Percentiles rank a stretch among this genome's conserved stretches.
Conservation (phyloP, 2,797 vertebrate species). For the Sardinella longiceps region DNA sequence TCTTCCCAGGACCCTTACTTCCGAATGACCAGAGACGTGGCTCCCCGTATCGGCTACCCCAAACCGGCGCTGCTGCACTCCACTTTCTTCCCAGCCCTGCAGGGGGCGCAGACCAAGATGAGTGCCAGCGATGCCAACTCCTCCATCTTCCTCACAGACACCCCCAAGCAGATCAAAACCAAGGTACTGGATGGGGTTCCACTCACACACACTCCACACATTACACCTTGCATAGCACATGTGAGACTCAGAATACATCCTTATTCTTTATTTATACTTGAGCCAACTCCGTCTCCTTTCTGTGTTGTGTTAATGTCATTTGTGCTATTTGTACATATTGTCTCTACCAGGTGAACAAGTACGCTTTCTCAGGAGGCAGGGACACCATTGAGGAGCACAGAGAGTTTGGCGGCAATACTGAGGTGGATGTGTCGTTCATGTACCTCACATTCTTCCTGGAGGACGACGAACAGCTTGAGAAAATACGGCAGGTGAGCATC, state of each 20-base stretch:
- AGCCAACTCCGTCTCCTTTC: neutral
- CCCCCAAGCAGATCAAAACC: slow-evolving; percentile 94
- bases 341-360: slow-evolving; percentile 87
- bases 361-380: slow-evolving; percentile 95
- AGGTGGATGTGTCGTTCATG: slow-evolving; percentile 95
- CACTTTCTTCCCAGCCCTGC: slow-evolving; percentile 94
- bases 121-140: slow-evolving; percentile 95
- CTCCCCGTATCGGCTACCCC: slow-evolving; percentile 88
- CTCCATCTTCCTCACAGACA: slow-evolving; percentile 96
- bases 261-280: neutral
- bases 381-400: slow-evolving; percentile 95
- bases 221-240: too few relatives aligned
- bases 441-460: slow-evolving; percentile 98
- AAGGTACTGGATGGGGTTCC: slow-evolving; percentile 78
- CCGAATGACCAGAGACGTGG: slow-evolving; percentile 96
- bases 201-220: too few relatives aligned
- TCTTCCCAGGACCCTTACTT: slow-evolving; percentile 91
- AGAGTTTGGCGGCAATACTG: slow-evolving; percentile 87
- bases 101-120: slow-evolving; percentile 99
- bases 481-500: slow-evolving; percentile 89
- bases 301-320: neutral
- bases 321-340: neutral
- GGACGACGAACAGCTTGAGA: slow-evolving; percentile 89
- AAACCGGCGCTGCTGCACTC: slow-evolving; percentile 96
- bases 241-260: too few relatives aligned